Base-by-base conservation (phyloP, 2,113 vertebrate species). In the Labeo catla region DNA sequence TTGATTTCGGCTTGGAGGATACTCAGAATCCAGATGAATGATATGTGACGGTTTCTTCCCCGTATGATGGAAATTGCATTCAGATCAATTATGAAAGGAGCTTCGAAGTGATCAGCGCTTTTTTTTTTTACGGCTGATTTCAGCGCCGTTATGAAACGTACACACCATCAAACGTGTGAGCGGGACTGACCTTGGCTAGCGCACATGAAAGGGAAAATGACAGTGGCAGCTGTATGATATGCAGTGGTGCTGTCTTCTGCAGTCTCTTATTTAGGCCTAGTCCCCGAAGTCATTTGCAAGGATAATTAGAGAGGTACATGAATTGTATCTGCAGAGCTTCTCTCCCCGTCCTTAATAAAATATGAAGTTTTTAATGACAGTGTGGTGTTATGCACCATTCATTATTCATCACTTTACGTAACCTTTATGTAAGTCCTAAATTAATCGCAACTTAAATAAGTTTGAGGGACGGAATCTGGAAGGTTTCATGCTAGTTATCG, bases 301-400 rank as follows among this genome's bases (percentile, higher is more conserved):
- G 80, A 83, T 87, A 87, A 87, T 77, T 83, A 86, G 85, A 86
- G 85, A 86, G 78, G 85, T 86, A 86, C 85, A 86, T 74, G 85
- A 86, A 86, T 86, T 86, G 85, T 86, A 86, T 86, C 85, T 86
- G 85, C 43, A 34, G 66, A 49, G 85, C 78, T 70, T 49, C 74
- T 87, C 63, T 74, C 49, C 66, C 49, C 65, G n/a, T 72, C 50
- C 82, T 84, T 80, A 73, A 87, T 87, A 84, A 87, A 87, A 84
- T 77, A 84, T 87, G 86, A 87, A 84, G 86, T 84, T 79, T 87
- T 84, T 87, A 84, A 87, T 87, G 86, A 87, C 86, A 87, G 81
- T 73, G 73, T 87, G 81, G 70, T 87, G 81, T 87, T 54, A 84
- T 84, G 78, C 78, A 76, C 49, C 66, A 84, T 87, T 84, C 65